A percentile compares a stretch with the other conserved stretches of the same genome.
phyloP scores from a whole-genome alignment of 1,140 invertebrate species.

The Aphidius ervi region DNA sequence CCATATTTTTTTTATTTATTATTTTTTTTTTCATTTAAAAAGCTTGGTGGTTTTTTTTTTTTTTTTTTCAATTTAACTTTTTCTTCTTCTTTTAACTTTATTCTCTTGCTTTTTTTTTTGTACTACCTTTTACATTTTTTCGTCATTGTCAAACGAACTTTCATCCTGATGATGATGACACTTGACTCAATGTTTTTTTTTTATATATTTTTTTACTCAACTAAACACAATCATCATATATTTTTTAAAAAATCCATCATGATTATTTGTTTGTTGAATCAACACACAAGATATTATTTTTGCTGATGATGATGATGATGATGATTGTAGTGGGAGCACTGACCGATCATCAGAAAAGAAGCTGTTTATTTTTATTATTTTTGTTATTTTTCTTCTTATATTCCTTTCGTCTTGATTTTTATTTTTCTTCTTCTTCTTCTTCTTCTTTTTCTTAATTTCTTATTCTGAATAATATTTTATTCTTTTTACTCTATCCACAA shows the following conservation, averaged over 20 bases:
- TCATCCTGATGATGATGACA: conserved; percentile 21
- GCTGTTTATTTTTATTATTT: conserved; percentile 39
- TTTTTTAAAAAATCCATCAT: too few species aligned
- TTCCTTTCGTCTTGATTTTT: conserved; percentile 7
- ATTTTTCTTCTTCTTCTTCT: conserved; percentile 3
- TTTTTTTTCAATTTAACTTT: not conserved
- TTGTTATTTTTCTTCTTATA: conserved; percentile 41
- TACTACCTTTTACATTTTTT: conserved; percentile 46
- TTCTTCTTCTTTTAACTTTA: not conserved
- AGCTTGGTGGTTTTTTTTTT: conserved; percentile 6
- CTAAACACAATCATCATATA: too few species aligned
- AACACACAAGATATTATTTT: not conserved
- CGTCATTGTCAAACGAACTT: conserved; percentile 35
- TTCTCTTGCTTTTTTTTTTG: not conserved
- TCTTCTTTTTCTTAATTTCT: not conserved
- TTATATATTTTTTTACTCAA: not conserved
- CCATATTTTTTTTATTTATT: not conserved
- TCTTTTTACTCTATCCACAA: not conserved
- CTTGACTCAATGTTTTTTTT: too few species aligned
- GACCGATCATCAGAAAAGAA: conserved; percentile 46
- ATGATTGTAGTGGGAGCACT: conserved; percentile 36
- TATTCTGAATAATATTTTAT: not conserved
- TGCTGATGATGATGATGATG: not conserved
- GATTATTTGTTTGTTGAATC: too few species aligned
- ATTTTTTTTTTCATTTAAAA: conserved; percentile 11